Conservation (phyloP, 1,140 invertebrate species). For the Xylocopa sonorina region DNA sequence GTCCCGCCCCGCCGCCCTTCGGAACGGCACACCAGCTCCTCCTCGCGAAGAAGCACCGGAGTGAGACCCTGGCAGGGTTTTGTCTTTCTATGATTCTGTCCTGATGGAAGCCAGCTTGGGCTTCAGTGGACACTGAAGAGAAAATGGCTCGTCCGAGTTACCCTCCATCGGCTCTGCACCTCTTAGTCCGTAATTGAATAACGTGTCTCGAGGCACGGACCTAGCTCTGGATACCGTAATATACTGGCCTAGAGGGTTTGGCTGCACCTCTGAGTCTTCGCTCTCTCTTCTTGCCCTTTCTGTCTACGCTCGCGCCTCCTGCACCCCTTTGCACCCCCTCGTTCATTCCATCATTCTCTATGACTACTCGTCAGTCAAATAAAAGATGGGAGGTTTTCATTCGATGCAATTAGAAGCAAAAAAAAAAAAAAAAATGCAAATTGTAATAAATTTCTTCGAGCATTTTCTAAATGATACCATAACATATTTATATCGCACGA, state of each 20-base stretch:
- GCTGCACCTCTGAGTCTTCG: conserved; percentile 53
- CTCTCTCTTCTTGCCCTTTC: conserved; percentile 47
- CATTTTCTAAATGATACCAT: no score
- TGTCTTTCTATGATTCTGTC: conserved; percentile 72
- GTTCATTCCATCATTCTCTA: no score
- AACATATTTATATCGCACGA: no score
- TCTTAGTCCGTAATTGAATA: conserved; percentile 78
- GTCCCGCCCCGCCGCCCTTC: neutral
- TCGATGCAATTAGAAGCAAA: neutral
- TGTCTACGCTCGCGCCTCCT: neutral
- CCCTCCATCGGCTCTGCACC: conserved; percentile 68
- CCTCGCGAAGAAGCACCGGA: conserved; percentile 25
- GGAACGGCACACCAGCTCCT: neutral
- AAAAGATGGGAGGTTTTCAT: conserved; percentile 53
- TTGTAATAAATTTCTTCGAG: no score
- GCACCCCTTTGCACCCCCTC: no score
- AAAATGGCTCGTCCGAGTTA: conserved; percentile 60
- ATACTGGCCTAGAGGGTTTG: conserved; percentile 59
- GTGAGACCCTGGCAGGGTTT: conserved; percentile 56
- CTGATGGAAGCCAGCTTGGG: conserved; percentile 49
- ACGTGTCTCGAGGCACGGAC: conserved; percentile 70
- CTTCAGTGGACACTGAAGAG: conserved; percentile 54
- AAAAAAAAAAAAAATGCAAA: no score
- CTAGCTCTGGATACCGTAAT: conserved; percentile 68
- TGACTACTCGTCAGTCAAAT: conserved; percentile 42